Percentiles rank a stretch among this genome's conserved stretches.
These are phyloP conservation scores for Congeria kusceri DNA, from an alignment of 2,888 invertebrate species.

Conservation along the genomic window DNA sequence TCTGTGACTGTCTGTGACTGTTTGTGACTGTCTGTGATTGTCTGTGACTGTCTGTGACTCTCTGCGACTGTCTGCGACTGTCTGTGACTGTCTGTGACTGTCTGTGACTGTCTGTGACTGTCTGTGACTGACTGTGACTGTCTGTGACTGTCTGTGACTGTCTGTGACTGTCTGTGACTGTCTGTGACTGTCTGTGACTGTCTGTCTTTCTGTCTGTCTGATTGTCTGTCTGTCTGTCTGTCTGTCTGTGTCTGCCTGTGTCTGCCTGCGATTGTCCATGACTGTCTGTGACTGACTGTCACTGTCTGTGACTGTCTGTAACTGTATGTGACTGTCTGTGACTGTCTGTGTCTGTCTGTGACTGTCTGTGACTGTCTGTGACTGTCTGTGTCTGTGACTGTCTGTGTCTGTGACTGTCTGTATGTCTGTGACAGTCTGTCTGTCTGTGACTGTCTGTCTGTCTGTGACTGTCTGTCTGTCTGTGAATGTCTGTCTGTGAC, in stretches of 20 bases:
- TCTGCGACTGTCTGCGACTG: no score
- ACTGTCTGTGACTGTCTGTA: constrained; percentile 12
- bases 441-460: constrained; percentile 10
- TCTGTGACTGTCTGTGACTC: no score
- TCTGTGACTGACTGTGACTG: no score
- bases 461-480: constrained; percentile 24
- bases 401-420: constrained; percentile 22
- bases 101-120: no score
- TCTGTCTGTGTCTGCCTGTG: constrained; percentile 17
- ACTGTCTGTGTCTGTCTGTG: constrained; percentile 8
- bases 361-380: constrained; percentile 20
- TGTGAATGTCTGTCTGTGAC: constrained; percentile 14
- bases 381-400: constrained; percentile 17
- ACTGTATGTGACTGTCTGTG: constrained; percentile 20
- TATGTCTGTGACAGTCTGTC: constrained; percentile 22
- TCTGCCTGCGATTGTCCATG: constrained; percentile 8
- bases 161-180: constrained; percentile 2
- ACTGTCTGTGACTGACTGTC: constrained; percentile 10
- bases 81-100: no score
- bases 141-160: not conserved
- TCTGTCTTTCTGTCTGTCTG: constrained; percentile 17
- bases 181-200: not conserved
- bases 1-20: no score
- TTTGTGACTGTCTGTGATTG: no score
- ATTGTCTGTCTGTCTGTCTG: constrained; percentile 11